Base-by-base conservation (phyloP, 2,888 invertebrate genomes). In the Congeria kusceri region DNA sequence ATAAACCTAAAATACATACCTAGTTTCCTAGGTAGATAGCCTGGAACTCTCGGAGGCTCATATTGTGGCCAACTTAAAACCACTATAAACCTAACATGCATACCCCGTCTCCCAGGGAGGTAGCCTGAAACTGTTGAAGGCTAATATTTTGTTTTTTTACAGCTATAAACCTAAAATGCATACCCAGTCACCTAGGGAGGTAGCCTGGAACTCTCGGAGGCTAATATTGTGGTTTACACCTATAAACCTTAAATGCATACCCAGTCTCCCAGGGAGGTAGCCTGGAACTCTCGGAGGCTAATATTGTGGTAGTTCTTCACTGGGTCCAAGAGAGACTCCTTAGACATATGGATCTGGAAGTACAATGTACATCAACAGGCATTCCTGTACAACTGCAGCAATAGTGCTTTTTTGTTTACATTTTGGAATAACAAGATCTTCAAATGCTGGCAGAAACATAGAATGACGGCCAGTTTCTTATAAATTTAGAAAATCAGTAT, bases 141-240 rank as follows among this genome's bases (percentile, higher is more conserved):
- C 85, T 86, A 86, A 90, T 88, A 49, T 87, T 86, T 67, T 91
- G 81, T n/a, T n/a, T n/a, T n/a, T n/a, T n/a, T n/a, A n/a, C n/a
- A n/a, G n/a, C n/a, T n/a, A n/a, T n/a, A n/a, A n/a, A n/a, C n/a
- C n/a, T n/a, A n/a, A n/a, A 44, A 11, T 25, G 28, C 83, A 77
- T 79, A 90, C 89, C 83, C 81, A 73, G 15, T 74, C 53, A 57
- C 87, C 87, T 7, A 83, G 25, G 28, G 85, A 63, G n/a, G 75
- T 75, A 9, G 73, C 66, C 65, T 89, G 86, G 29, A 90, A 83
- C 5, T 87, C 83, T 20, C 73, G 75, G 1, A 90, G 68, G 0
- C 85, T 86, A 86, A 90, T 88, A 49, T 87, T 86, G 70, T 91
- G 81, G 77, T 89, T n/a, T n/a, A n/a, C n/a, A n/a, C n/a, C n/a